These are phyloP conservation scores for Ectropis grisescens DNA, from an alignment of 1,140 invertebrate species.

Conservation along the genomic window DNA sequence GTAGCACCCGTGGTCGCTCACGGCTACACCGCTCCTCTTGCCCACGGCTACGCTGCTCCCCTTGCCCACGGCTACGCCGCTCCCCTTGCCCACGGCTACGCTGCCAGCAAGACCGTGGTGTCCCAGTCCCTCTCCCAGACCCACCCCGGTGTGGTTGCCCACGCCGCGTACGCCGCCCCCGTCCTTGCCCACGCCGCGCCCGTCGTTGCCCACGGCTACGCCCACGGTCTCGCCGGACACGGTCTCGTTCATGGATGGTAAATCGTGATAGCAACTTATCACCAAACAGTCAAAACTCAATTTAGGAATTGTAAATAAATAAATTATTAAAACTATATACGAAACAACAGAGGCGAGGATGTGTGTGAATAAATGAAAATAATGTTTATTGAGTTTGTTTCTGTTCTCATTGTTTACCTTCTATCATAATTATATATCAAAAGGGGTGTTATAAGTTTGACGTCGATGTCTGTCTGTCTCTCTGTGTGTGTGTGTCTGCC, in stretches of 20 bases:
- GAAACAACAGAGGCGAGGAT: conserved; percentile 59
- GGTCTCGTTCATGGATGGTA: conserved; percentile 49
- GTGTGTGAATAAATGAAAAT: conserved; percentile 65
- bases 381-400: conserved; percentile 32
- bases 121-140: conserved; percentile 47
- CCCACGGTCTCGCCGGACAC: too few species aligned
- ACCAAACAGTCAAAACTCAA: conserved; percentile 62
- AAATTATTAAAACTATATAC: conserved; percentile 53
- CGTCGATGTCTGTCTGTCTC: too few species aligned
- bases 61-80: too few species aligned
- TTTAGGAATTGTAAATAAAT: conserved; percentile 58
- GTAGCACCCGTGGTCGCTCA: conserved; percentile 15
- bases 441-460: too few species aligned
- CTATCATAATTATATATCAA: too few species aligned
- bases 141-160: conserved; percentile 31
- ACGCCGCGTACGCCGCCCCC: too few species aligned
- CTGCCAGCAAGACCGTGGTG: conserved; percentile 37
- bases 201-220: too few species aligned
- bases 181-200: too few species aligned
- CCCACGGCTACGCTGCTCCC: conserved; percentile 15
- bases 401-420: too few species aligned
- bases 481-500: too few species aligned
- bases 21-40: conserved; percentile 14
- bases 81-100: conserved; percentile 10
- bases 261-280: conserved; percentile 53